These are phyloP conservation scores for Acanthis flammea DNA, from an alignment of 2,797 vertebrate genomes.

Conservation along the genomic window DNA sequence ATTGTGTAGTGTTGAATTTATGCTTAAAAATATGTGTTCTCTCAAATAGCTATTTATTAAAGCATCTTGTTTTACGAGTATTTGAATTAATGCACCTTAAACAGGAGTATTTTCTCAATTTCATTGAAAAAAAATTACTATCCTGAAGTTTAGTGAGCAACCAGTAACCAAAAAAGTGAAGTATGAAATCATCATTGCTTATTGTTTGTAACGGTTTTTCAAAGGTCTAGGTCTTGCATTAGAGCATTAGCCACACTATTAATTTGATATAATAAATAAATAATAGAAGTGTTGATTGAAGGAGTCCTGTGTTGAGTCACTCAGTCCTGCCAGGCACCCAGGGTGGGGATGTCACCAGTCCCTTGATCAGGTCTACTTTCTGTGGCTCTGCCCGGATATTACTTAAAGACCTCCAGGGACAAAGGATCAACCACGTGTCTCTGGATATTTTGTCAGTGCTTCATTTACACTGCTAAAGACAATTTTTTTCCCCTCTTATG, in stretches of 20 bases:
- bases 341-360: background rate
- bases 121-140: background rate
- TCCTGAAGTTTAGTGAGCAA: background rate
- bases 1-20: background rate
- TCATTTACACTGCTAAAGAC: background rate
- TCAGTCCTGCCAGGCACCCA: background rate
- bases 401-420: background rate
- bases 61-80: background rate
- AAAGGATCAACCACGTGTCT: fast-evolving
- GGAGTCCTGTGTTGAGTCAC: background rate
- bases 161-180: background rate
- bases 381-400: background rate
- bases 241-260: background rate
- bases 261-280: background rate
- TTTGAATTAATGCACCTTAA: background rate
- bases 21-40: background rate
- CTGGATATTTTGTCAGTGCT: background rate
- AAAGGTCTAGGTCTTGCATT: background rate
- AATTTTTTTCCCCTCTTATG: fast-evolving
- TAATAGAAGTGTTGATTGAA: background rate
- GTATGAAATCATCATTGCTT: background rate
- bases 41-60: background rate
- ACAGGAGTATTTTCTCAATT: background rate
- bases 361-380: background rate
- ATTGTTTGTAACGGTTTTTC: background rate